Conservation (phyloP, 2,797 vertebrate species). For the Diceros bicornis region DNA sequence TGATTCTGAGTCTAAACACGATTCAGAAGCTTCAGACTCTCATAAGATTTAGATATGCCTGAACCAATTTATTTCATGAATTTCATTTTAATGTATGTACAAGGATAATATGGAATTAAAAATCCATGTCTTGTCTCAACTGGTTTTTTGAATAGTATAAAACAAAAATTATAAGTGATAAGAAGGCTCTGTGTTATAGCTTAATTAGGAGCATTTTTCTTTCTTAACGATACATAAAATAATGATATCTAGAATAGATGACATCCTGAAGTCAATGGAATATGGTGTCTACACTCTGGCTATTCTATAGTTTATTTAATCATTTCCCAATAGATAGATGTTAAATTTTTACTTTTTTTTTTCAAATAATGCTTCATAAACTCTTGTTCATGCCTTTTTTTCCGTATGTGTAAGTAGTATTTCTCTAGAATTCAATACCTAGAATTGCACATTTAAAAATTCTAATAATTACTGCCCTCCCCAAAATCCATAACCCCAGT, state of each 20-base stretch:
- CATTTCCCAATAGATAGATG: background rate
- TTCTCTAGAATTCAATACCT: constrained; percentile 10
- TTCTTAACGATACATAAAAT: constrained; percentile 22
- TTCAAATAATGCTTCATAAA: constrained; percentile 5
- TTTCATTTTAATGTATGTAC: constrained; percentile 12
- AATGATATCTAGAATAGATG: background rate
- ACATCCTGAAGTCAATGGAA: constrained; percentile 11
- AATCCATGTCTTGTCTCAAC: background rate
- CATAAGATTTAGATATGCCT: background rate
- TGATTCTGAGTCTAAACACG: background rate
- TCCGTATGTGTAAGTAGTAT: background rate
- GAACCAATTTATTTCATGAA: constrained; percentile 53
- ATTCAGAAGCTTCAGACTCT: background rate
- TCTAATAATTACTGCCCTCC: background rate
- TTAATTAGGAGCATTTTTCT: constrained; percentile 62
- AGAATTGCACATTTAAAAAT: constrained; percentile 17
- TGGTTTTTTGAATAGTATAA: constrained; percentile 2
- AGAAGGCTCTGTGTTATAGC: constrained; percentile 8
- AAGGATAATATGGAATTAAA: background rate
- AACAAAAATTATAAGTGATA: constrained; percentile 53
- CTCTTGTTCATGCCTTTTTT: background rate
- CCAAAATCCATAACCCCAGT: background rate
- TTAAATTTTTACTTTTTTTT: constrained; percentile 22
- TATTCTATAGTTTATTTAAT: background rate
- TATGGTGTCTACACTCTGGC: background rate